Conservation (phyloP, 1,140 invertebrate genomes). For the Mycetomoellerius zeteki region DNA sequence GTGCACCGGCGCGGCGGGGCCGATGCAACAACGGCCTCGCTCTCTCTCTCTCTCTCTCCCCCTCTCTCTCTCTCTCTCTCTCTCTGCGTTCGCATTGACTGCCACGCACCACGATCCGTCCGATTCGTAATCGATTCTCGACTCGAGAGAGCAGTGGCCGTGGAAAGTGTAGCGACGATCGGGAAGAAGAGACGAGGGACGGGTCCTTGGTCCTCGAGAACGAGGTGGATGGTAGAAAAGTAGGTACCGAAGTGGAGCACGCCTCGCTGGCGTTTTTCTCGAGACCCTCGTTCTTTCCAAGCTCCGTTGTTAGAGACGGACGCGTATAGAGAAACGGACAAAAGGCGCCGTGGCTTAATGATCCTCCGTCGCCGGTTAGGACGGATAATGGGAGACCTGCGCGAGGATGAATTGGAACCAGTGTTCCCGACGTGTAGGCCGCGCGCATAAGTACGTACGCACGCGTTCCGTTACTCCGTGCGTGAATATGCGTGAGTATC, state of each 20-base stretch:
- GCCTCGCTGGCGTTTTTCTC: slow-evolving; percentile 47
- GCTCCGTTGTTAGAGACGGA: slow-evolving; percentile 41
- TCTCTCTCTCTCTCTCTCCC: not conserved
- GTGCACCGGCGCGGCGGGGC: slow-evolving; percentile 13
- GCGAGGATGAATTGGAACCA: slow-evolving; percentile 75
- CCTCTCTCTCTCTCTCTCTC: too few species aligned
- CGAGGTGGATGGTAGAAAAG: slow-evolving; percentile 4
- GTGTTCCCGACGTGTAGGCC: slow-evolving; percentile 67
- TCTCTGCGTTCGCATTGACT: not conserved
- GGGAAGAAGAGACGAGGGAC: not conserved
- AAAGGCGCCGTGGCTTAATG: slow-evolving; percentile 75
- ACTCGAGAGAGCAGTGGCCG: slow-evolving; percentile 7
- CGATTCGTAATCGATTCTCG: slow-evolving; percentile 42
- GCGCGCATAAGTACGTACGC: slow-evolving; percentile 39
- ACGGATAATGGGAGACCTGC: slow-evolving; percentile 73
- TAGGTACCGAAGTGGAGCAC: slow-evolving; percentile 54
- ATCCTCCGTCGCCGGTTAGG: slow-evolving; percentile 76
- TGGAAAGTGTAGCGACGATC: slow-evolving; percentile 36
- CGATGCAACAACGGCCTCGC: slow-evolving; percentile 22
- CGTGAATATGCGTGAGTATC: slow-evolving; percentile 32
- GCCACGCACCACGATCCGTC: slow-evolving; percentile 7
- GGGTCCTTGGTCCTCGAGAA: not conserved
- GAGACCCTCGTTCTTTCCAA: slow-evolving; percentile 16
- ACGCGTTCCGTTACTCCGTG: slow-evolving; percentile 37
- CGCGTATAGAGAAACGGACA: slow-evolving; percentile 55